Evolutionary conservation across 2,888 invertebrate genomes (phyloP), one percentile per base, ranked within the genome.

Genomic region (Dastarcus helophoroides): DNA sequence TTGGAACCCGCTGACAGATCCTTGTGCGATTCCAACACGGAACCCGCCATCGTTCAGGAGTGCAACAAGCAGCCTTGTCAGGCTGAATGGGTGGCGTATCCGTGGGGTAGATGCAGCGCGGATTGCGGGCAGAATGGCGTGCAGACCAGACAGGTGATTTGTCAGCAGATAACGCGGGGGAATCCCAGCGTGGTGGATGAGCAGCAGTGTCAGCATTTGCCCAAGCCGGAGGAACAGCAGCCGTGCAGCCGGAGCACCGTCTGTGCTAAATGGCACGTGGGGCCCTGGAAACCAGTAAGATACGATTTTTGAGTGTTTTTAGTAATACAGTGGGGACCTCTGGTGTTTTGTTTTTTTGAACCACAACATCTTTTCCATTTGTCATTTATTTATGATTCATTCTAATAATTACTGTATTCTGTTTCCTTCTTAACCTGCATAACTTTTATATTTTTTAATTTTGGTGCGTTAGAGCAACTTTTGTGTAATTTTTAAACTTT

Each of bases 201-300:
- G 39, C 65, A 71, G 4, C 73, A 78, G 38, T 93, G 91, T 53
- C 63, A 73, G 22, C 68, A 76, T 2, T 81, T 80, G 1, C 71
- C 75, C 1, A 81, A 80, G 50, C 88, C 85, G 0, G 64, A 69
- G 3, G 67, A 71, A 7, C 68, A 68, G 34, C 73, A 79, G 49
- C 67, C 72, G 31, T 93, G 93, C 58, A 86, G 85, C 56, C 69
- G 71, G 31, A 77, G 79, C 35, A 68, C 76, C 14, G 71, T 75
- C 14, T 93, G 93, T 53, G 89, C 94, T 0, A 69, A 72, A 29
- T 95, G 90, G 83, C 83, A 85, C 52, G 65, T 76, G 14, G 89
- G 83, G 31, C 82, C 83, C 3, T 97, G 95, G 95, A 80, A 79
- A 54, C 82, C 88, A 43, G 89, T 89, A 63, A 67, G 73, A n/a